Conservation (phyloP, 2,888 invertebrate genomes). For the Amiota mariae region DNA sequence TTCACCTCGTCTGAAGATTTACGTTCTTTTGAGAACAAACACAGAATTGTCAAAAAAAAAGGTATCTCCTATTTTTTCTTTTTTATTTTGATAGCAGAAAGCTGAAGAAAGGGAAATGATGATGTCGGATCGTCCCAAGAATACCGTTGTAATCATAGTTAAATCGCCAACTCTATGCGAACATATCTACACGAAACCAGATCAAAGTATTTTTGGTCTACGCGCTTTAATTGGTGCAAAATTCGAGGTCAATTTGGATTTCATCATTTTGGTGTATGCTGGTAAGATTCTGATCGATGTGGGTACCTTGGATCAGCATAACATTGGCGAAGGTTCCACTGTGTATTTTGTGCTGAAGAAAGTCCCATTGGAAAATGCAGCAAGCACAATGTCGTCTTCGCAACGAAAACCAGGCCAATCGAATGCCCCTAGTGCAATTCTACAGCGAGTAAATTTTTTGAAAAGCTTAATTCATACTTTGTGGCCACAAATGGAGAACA, state of each 20-base stretch:
- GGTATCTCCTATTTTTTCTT: no score
- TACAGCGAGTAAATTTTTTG: no score
- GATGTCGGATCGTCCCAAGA: not conserved
- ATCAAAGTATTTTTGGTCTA: constrained; percentile 53
- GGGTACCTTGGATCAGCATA: constrained; percentile 52
- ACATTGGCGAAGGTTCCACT: constrained; percentile 53
- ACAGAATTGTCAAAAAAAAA: no score
- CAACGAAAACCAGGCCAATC: not conserved
- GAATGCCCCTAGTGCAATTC: not conserved
- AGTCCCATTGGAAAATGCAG: no score
- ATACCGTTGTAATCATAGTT: not conserved
- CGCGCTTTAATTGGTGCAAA: constrained; percentile 53
- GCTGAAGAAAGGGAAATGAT: not conserved
- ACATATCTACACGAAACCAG: constrained; percentile 11
- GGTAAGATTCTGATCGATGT: constrained; percentile 50
- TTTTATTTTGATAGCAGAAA: no score
- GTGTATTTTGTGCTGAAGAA: constrained; percentile 46
- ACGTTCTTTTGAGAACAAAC: no score
- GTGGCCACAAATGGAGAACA: constrained; percentile 13
- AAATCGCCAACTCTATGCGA: not conserved
- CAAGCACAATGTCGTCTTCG: not conserved
- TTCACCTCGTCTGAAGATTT: no score
- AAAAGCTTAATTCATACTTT: no score
- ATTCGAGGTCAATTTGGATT: constrained; percentile 46
- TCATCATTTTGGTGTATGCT: constrained; percentile 49